Evolutionary conservation across 1,140 invertebrate species (phyloP).

Genomic region (Anoplophora glabripennis): DNA sequence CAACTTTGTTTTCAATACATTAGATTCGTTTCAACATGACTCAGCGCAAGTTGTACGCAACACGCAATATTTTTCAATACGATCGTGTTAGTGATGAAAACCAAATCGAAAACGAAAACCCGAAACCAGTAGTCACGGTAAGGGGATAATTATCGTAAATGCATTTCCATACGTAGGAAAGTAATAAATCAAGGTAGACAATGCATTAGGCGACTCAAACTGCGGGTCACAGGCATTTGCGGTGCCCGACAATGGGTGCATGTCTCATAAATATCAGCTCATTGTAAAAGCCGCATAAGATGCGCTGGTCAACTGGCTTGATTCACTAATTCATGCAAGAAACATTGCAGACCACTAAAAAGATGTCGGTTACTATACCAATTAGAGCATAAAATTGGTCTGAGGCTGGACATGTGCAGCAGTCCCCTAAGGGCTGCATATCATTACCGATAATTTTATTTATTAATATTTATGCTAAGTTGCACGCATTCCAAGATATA

Average conservation of each 20-base stretch:
- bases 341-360: neutral
- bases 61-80: too few relatives aligned
- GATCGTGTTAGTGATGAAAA: too few relatives aligned
- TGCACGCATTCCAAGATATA: too few relatives aligned
- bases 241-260: conserved; percentile 9
- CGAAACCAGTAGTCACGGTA: too few relatives aligned
- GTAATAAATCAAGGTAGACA: conserved; percentile 10
- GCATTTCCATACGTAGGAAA: neutral
- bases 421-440: too few relatives aligned
- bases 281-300: conserved; percentile 2
- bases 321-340: conserved; percentile 10
- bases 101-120: too few relatives aligned
- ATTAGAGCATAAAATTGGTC: conserved; percentile 8
- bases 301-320: conserved; percentile 8
- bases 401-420: neutral
- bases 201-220: conserved; percentile 2
- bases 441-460: too few relatives aligned
- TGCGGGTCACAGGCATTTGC: conserved; percentile 8
- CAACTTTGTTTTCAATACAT: too few relatives aligned
- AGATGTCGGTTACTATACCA: too few relatives aligned
- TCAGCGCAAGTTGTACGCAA: too few relatives aligned
- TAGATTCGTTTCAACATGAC: too few relatives aligned
- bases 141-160: conserved; percentile 2
- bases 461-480: too few relatives aligned
- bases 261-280: conserved; percentile 11